Evolutionary conservation across 2,888 invertebrate species (phyloP), one percentile per base, ranked within the genome.

Genomic region (Entomobrya multifasciata): DNA sequence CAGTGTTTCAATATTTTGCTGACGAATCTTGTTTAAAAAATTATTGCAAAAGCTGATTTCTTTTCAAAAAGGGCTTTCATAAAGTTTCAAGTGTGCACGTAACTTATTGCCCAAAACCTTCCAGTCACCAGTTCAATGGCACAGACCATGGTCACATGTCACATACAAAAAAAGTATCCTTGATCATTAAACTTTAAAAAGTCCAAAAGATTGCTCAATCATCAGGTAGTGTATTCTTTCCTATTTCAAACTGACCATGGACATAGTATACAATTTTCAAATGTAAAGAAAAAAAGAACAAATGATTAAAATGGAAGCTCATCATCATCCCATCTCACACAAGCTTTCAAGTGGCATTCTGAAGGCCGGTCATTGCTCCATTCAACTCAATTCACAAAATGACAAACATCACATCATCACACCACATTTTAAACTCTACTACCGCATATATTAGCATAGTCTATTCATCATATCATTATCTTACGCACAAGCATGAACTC

Each of bases 321-420:
- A 25, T 27, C n/a, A n/a, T n/a, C n/a, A 36, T 36, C 36, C 36
- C 36, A 36, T 36, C 8, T 36, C 36, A 36, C 4, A 6, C 8
- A 4, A 36, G 5, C n/a, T 44, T n/a, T 72, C 72, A 70, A 44
- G 70, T 70, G 70, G 44, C 70, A 70, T 20, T 70, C 70, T 52
- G 72, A 72, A 72, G 72, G 72, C 20, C 72, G 72, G 47, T 49
- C 49, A 20, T 49, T 72, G 72, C 22, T 47, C 72, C 70, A 67
- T 5, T 20, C 6, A 20, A 2, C 2, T 20, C 8, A 15, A 27
- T 15, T 13, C 60, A 27, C 20, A 22, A 22, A 15, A 20, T 8
- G 8, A 49, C 49, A 13, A 49, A n/a, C 5, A 49, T n/a, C n/a
- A n/a, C n/a, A 49, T 15, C 49, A 49, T 15, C 15, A 15, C n/a